Conservation (phyloP, 1,140 invertebrate species). For the Drosophila asahinai region DNA sequence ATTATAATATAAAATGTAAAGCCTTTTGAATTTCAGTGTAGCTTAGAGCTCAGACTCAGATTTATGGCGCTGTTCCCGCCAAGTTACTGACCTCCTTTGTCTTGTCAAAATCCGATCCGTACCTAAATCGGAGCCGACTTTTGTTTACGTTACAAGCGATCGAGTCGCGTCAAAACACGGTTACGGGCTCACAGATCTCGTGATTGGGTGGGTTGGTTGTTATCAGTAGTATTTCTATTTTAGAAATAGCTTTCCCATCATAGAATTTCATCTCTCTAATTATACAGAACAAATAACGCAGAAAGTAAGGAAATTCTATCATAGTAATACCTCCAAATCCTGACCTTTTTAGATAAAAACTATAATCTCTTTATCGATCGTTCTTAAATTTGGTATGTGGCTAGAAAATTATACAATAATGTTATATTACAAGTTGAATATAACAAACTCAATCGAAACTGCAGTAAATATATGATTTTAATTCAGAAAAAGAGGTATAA, state of each 20-base stretch:
- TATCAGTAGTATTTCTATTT: constrained; percentile 7
- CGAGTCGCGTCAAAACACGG: constrained; percentile 2
- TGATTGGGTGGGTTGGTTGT: constrained; percentile 2
- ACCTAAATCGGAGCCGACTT: constrained; percentile 13
- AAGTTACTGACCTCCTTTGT: constrained; percentile 5
- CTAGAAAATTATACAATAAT: too few relatives aligned
- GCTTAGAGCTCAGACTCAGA: not conserved
- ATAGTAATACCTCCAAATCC: too few relatives aligned
- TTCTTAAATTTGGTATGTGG: too few relatives aligned
- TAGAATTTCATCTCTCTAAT: not conserved
- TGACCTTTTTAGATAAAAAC: too few relatives aligned
- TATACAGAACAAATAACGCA: not conserved
- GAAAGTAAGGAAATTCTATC: too few relatives aligned
- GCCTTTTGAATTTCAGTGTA: not conserved
- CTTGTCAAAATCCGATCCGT: not conserved
- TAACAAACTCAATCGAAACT: too few relatives aligned
- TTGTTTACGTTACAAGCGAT: constrained; percentile 16
- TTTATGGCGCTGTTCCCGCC: not conserved
- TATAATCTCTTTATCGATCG: too few relatives aligned
- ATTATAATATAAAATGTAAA: not conserved
- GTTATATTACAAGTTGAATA: too few relatives aligned
- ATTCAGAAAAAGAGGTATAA: too few relatives aligned
- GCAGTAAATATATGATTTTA: too few relatives aligned
- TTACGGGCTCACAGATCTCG: constrained; percentile 24
- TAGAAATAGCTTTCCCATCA: not conserved